Evolutionary conservation across 2,113 vertebrate species (phyloP).

Genomic region (Aspiorhynchus laticeps): DNA sequence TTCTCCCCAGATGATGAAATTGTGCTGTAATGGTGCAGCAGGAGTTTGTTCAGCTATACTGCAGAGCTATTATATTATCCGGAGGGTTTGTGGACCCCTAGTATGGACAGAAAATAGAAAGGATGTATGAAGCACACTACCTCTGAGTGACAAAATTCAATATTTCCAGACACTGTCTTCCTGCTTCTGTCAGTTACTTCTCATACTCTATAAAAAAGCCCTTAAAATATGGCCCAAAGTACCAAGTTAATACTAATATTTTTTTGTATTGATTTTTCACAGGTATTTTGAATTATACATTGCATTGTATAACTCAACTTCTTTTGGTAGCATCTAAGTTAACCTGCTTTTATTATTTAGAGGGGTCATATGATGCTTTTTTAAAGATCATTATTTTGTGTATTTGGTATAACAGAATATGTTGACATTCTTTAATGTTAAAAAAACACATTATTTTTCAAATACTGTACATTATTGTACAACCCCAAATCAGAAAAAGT

Average conservation of each 20-base stretch:
- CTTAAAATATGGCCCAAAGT: background rate
- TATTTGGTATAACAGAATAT: too few species aligned
- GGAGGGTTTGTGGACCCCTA: slow-evolving; percentile 43
- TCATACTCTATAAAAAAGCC: background rate
- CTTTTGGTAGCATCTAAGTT: too few species aligned
- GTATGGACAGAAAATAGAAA: slow-evolving; percentile 30
- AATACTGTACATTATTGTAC: too few species aligned
- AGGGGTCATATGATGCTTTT: too few species aligned
- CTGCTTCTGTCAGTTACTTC: slow-evolving; percentile 18
- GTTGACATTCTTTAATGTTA: too few species aligned
- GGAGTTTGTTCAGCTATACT: slow-evolving; percentile 70
- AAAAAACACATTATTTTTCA: too few species aligned
- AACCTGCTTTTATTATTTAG: too few species aligned
- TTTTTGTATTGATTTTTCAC: background rate
- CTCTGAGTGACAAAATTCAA: slow-evolving; percentile 21
- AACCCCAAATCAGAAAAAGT: background rate
- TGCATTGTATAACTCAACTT: background rate
- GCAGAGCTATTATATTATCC: slow-evolving; percentile 63
- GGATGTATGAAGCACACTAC: slow-evolving; percentile 29
- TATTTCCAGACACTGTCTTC: slow-evolving; percentile 29
- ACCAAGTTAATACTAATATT: background rate
- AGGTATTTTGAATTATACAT: background rate
- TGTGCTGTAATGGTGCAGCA: slow-evolving; percentile 66
- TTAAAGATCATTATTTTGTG: too few species aligned
- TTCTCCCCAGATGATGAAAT: slow-evolving; percentile 75